Evolutionary conservation across 2,797 vertebrate genomes (phyloP).

Genomic region (Eidolon dupreanum): DNA sequence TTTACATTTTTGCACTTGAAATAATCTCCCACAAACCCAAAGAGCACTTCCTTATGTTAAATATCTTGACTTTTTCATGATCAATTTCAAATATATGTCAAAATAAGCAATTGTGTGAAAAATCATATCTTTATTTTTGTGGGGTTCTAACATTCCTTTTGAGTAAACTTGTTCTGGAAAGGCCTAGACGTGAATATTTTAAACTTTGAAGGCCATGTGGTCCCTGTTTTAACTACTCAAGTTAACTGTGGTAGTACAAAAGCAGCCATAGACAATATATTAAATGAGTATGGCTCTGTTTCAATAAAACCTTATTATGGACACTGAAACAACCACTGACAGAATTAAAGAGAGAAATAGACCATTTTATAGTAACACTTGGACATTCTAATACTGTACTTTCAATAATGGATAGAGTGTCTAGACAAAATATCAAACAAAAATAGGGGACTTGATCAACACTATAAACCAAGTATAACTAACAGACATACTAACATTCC

Average conservation of each 20-base stretch:
- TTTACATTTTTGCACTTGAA: background rate
- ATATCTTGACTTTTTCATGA: background rate
- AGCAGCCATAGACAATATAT: background rate
- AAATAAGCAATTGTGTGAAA: background rate
- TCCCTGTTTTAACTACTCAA: background rate
- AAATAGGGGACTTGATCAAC: background rate
- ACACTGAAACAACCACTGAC: background rate
- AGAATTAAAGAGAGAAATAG: background rate
- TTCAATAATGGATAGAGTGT: background rate
- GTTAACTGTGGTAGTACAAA: background rate
- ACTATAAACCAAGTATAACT: background rate
- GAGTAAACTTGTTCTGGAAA: background rate
- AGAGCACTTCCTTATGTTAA: background rate
- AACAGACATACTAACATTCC: background rate
- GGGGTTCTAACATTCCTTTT: background rate
- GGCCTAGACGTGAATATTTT: background rate
- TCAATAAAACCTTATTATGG: background rate
- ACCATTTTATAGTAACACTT: background rate
- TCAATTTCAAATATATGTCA: background rate
- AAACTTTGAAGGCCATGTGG: background rate
- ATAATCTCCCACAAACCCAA: background rate
- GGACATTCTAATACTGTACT: background rate
- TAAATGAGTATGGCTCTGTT: background rate
- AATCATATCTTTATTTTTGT: background rate
- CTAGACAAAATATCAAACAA: background rate